Percentiles rank a stretch among this genome's conserved stretches.
Conservation (phyloP, 2,113 vertebrate species). For the Oenanthe melanoleuca region DNA sequence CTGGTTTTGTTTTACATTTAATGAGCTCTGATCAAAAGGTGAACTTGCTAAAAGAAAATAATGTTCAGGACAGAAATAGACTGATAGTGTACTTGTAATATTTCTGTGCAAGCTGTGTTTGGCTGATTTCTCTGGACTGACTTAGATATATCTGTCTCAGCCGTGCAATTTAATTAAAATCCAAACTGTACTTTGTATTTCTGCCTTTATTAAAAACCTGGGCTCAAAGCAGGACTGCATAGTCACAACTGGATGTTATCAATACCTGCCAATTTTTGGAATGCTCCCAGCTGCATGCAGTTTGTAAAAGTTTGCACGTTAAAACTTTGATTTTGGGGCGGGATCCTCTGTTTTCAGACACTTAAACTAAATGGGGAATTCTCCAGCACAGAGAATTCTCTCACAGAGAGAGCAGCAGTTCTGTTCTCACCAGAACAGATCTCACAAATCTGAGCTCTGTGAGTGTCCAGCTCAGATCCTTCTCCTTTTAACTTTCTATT, state of each 20-base stretch:
- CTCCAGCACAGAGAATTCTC: not conserved
- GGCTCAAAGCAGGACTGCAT: not conserved
- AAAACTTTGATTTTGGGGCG: not conserved
- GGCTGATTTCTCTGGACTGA: not conserved
- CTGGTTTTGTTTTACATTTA: not conserved
- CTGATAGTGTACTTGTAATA: rapidly evolving
- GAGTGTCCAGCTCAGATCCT: not conserved
- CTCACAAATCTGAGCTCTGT: not conserved
- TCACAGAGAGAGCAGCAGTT: not conserved
- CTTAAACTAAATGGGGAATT: not conserved
- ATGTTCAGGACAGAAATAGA: not conserved
- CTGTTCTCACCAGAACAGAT: not conserved
- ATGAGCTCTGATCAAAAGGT: not conserved
- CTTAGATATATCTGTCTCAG: not conserved
- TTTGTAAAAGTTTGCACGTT: not conserved
- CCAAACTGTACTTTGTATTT: not conserved
- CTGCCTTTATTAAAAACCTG: not conserved
- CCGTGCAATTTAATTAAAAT: not conserved
- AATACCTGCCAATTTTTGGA: not conserved
- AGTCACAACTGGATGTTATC: not conserved
- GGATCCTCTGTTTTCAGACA: not conserved
- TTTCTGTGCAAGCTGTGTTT: not conserved
- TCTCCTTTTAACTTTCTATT: not conserved
- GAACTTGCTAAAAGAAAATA: not conserved
- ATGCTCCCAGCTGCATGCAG: not conserved